Conservation (phyloP, 2,888 invertebrate species). For the Sphaerophoria taeniata region DNA sequence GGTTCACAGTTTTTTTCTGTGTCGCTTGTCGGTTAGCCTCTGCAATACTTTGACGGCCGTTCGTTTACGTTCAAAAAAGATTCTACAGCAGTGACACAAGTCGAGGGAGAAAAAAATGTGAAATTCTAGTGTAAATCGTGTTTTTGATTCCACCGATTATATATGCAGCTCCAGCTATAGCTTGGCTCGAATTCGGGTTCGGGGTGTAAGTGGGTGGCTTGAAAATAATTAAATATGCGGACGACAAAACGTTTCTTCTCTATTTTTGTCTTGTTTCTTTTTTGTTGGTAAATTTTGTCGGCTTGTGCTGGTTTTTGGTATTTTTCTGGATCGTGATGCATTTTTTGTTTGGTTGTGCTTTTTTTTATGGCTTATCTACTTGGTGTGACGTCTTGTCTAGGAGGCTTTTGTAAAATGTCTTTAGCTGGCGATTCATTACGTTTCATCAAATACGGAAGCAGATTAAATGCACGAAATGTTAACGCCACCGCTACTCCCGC, state of each 20-base stretch:
- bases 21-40: conserved; percentile 12
- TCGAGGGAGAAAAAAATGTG: conserved; percentile 34
- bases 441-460: conserved; percentile 74
- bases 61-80: not conserved
- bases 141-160: conserved; percentile 68
- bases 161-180: conserved; percentile 21
- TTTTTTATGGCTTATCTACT: conserved; percentile 1
- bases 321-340: conserved; percentile 63
- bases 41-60: conserved; percentile 35
- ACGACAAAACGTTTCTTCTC: conserved; percentile 65
- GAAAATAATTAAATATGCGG: conserved; percentile 74
- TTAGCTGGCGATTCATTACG: conserved; percentile 62
- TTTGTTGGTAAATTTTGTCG: conserved; percentile 5
- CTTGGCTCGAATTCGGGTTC: conserved; percentile 17
- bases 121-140: conserved; percentile 74
- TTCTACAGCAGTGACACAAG: conserved; percentile 2
- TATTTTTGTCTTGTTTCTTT: too few relatives aligned
- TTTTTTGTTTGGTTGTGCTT: conserved; percentile 10
- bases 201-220: conserved; percentile 71
- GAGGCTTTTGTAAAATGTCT: conserved; percentile 24
- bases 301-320: conserved; percentile 57
- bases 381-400: conserved; percentile 60
- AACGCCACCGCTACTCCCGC: conserved; percentile 47
- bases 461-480: conserved; percentile 72
- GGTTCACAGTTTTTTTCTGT: conserved; percentile 29